Conservation (phyloP, 2,888 invertebrate genomes). For the Pterostichus madidus region DNA sequence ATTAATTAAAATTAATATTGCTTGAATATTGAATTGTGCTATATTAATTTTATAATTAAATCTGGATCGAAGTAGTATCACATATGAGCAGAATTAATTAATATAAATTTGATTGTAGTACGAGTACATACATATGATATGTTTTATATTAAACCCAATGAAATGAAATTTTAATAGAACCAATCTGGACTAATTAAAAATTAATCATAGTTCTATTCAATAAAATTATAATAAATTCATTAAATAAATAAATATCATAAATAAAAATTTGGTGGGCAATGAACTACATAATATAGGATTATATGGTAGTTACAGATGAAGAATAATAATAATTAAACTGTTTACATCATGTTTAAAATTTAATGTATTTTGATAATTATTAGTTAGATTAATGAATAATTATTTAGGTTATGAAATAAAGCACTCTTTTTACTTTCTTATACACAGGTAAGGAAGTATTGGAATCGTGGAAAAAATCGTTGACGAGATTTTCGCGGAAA, state of each 20-base stretch:
- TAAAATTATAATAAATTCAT: not conserved
- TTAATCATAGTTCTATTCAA: not conserved
- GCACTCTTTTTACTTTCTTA: too few species aligned
- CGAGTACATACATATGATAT: not conserved
- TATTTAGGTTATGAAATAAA: too few species aligned
- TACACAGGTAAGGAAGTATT: too few species aligned
- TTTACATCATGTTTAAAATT: too few species aligned
- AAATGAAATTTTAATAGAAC: not conserved
- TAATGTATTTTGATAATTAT: too few species aligned
- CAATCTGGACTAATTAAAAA: not conserved
- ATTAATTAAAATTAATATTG: not conserved
- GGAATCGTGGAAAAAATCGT: too few species aligned
- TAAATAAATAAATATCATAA: not conserved
- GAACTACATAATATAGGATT: too few species aligned
- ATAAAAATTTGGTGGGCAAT: not conserved
- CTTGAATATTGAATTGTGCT: not conserved
- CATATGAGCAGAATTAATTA: not conserved
- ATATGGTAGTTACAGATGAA: too few species aligned
- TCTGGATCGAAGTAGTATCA: not conserved
- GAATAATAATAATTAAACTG: too few species aligned
- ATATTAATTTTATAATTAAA: slow-evolving; percentile 2
- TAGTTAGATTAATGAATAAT: too few species aligned
- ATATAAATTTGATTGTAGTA: slow-evolving; percentile 1
- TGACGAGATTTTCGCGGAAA: too few species aligned
- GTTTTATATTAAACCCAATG: slow-evolving; percentile 1